These are phyloP conservation scores for Chaetoderma sp. DNA, from an alignment of 2,888 invertebrate species.

Conservation along the genomic window DNA sequence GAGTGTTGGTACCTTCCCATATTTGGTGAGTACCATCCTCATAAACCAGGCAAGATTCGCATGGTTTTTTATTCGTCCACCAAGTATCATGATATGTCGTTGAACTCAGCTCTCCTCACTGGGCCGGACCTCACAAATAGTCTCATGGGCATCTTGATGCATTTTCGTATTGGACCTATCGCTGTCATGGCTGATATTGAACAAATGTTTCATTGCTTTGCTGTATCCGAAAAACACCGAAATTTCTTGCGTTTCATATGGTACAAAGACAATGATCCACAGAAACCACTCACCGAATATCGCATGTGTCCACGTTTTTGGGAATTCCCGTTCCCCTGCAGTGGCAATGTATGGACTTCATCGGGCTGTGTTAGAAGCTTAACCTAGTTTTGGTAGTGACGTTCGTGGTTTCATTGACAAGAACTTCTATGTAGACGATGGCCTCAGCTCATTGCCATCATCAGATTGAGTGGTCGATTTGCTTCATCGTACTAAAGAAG, in stretches of 20 bases:
- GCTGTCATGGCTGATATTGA: slow-evolving; percentile 18
- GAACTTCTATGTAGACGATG: slow-evolving; percentile 43
- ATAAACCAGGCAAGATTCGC: no score
- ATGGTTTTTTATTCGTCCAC: no score
- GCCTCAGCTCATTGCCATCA: slow-evolving; percentile 25
- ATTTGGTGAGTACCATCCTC: no score
- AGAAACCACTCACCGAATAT: slow-evolving; percentile 19
- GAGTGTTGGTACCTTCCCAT: no score
- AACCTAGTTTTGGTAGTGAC: slow-evolving; percentile 13
- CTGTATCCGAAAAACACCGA: slow-evolving; percentile 9
- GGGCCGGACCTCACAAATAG: no score
- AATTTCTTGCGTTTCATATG: slow-evolving; percentile 21
- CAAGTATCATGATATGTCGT: no score
- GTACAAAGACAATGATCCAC: slow-evolving; percentile 15
- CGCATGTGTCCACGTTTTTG: slow-evolving; percentile 30
- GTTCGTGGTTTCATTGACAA: slow-evolving; percentile 27
- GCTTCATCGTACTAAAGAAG: slow-evolving; percentile 31
- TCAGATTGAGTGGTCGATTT: slow-evolving; percentile 24
- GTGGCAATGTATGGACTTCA: slow-evolving; percentile 19
- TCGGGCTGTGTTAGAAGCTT: slow-evolving; percentile 7
- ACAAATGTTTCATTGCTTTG: slow-evolving; percentile 25
- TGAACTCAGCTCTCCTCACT: no score
- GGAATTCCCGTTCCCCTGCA: slow-evolving; percentile 21
- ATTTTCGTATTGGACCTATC: no score
- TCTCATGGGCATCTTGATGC: no score